Conservation (phyloP, 1,140 invertebrate genomes). For the Drosophila melanica region DNA sequence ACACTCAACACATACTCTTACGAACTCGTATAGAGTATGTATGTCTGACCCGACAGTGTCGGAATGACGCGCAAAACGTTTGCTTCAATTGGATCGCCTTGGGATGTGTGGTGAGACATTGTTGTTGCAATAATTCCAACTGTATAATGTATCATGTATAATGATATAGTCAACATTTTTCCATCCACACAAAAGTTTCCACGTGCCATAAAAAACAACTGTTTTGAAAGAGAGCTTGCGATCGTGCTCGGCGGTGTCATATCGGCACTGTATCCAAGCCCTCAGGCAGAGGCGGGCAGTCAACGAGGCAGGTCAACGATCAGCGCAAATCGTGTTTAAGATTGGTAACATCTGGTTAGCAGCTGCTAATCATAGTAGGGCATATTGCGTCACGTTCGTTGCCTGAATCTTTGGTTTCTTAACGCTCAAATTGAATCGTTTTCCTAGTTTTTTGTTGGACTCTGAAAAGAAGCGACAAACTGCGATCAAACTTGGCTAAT, state of each 20-base stretch:
- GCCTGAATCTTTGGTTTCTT: slow-evolving; percentile 60
- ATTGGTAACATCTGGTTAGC: slow-evolving; percentile 2
- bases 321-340: neutral
- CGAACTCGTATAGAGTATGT: neutral
- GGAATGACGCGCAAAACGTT: slow-evolving; percentile 36
- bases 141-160: neutral
- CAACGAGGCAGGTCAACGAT: neutral
- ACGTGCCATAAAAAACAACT: slow-evolving; percentile 17
- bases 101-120: slow-evolving; percentile 11
- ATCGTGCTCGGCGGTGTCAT: neutral
- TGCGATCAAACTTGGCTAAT: slow-evolving; percentile 21
- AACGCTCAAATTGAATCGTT: slow-evolving; percentile 11
- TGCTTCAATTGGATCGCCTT: slow-evolving; percentile 22
- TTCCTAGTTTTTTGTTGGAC: neutral
- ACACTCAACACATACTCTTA: slow-evolving; percentile 8
- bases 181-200: neutral
- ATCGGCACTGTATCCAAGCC: neutral
- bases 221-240: neutral
- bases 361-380: neutral
- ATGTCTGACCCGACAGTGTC: slow-evolving; percentile 25
- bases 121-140: slow-evolving; percentile 9
- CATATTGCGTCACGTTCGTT: slow-evolving; percentile 48
- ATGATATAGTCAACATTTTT: slow-evolving; percentile 7
- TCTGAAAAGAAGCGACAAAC: slow-evolving; percentile 2
- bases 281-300: neutral